phyloP scores from a whole-genome alignment of 2,888 invertebrate genomes.

The Spilosoma lubricipeda region DNA sequence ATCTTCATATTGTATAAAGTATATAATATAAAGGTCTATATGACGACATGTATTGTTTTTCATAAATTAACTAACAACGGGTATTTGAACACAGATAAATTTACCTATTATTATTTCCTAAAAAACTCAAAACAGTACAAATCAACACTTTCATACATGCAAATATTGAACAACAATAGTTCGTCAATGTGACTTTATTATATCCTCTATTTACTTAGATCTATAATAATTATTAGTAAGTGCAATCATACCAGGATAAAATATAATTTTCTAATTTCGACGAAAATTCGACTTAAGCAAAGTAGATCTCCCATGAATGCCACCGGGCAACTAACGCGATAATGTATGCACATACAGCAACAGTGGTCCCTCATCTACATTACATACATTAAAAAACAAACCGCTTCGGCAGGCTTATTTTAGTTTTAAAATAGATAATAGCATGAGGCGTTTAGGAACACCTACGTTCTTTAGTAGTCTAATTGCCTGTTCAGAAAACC shows the following conservation, averaged over 20 bases:
- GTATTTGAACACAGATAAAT: background rate
- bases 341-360: background rate
- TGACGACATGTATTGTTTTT: too few relatives aligned
- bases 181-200: background rate
- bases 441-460: slow-evolving; percentile 4
- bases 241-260: background rate
- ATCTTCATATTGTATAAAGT: background rate
- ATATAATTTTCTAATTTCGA: too few relatives aligned
- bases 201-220: background rate
- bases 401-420: background rate
- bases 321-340: background rate
- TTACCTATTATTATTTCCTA: background rate
- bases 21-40: too few relatives aligned
- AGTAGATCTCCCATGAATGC: background rate
- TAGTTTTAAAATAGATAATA: background rate
- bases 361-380: background rate
- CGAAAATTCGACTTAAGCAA: background rate
- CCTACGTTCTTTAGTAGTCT: slow-evolving; percentile 33
- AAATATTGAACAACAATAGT: background rate
- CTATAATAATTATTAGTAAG: background rate
- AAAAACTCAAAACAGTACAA: background rate
- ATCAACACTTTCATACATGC: background rate
- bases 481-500: slow-evolving; percentile 36
- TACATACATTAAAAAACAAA: background rate
- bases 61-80: background rate